phyloP scores from a whole-genome alignment of 2,797 vertebrate genomes.

The Pitangus sulphuratus region DNA sequence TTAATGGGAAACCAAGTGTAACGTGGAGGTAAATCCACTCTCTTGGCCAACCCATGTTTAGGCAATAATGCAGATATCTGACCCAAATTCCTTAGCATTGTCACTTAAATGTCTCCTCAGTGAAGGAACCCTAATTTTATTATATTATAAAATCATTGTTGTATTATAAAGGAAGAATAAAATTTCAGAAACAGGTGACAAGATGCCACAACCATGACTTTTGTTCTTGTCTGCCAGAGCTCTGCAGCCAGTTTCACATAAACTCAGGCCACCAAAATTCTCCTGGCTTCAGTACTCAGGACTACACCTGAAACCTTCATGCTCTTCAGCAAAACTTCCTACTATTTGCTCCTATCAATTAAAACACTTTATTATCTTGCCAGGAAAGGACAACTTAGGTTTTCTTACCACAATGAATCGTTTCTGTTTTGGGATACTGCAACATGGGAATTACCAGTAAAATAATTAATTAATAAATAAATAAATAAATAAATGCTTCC shows the following conservation, averaged over 20 bases:
- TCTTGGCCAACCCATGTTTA: not conserved
- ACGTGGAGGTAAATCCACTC: not conserved
- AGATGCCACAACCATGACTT: fast-evolving
- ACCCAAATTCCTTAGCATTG: not conserved
- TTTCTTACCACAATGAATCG: not conserved
- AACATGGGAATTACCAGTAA: not conserved
- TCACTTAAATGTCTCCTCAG: not conserved
- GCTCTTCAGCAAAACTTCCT: not conserved
- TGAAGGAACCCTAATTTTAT: not conserved
- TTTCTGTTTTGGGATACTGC: not conserved
- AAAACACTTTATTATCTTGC: not conserved
- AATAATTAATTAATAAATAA: not conserved
- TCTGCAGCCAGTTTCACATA: not conserved
- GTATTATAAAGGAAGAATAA: not conserved
- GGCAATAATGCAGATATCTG: not conserved
- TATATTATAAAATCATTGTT: not conserved
- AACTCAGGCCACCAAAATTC: not conserved
- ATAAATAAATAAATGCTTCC: not conserved
- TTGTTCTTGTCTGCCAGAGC: not conserved
- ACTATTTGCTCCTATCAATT: not conserved
- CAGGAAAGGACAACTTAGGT: not conserved
- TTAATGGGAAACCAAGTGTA: not conserved
- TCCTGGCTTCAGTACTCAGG: not conserved
- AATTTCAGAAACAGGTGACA: not conserved
- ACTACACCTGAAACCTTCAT: not conserved